phyloP scores from a whole-genome alignment of 2,888 invertebrate species.

The Mechanitis mazaeus region DNA sequence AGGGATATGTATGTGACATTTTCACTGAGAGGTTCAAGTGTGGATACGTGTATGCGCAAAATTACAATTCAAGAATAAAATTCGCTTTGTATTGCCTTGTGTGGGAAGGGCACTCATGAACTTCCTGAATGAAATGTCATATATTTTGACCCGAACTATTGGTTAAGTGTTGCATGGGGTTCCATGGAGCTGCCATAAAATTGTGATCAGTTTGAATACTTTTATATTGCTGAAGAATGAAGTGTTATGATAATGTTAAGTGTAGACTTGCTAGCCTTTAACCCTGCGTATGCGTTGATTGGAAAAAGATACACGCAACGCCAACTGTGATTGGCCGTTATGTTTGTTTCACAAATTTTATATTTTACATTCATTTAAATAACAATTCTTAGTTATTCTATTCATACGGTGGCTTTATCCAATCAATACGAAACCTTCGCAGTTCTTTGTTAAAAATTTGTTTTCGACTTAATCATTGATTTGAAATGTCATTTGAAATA shows the following conservation, averaged over 20 bases:
- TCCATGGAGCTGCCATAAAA: constrained; percentile 73
- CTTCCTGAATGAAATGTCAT: constrained; percentile 62
- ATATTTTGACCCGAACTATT: constrained; percentile 54
- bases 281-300: constrained; percentile 65
- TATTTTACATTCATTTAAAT: constrained; percentile 38
- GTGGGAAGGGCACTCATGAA: constrained; percentile 48
- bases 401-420: constrained; percentile 61
- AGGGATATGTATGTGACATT: constrained; percentile 65
- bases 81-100: constrained; percentile 47
- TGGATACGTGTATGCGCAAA: constrained; percentile 30
- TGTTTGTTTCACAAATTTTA: constrained; percentile 50
- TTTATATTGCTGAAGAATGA: constrained; percentile 73
- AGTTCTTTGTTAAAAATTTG: constrained; percentile 70
- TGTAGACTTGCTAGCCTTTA: constrained; percentile 73
- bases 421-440: constrained; percentile 66
- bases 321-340: constrained; percentile 43
- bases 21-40: constrained; percentile 55
- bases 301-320: constrained; percentile 54
- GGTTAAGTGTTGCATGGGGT: constrained; percentile 70
- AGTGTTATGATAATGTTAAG: constrained; percentile 68
- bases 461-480: constrained; percentile 73
- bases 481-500: constrained; percentile 69
- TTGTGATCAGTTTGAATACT: constrained; percentile 76
- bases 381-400: constrained; percentile 31
- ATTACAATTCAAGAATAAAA: constrained; percentile 42